Conservation (phyloP, 1,140 invertebrate species). For the Eciton burchellii region DNA sequence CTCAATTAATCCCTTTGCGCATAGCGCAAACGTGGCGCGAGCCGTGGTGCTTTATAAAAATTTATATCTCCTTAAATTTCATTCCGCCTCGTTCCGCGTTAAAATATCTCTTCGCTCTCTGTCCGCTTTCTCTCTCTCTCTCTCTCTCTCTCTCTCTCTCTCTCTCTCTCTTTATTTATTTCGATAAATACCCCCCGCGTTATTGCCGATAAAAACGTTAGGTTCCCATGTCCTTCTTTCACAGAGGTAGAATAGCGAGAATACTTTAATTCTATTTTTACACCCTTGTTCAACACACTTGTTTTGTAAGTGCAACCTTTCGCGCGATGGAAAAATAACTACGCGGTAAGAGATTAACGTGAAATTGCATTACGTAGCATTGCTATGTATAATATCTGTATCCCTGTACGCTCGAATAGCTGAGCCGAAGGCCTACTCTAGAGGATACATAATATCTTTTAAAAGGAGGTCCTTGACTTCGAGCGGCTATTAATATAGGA, state of each 20-base stretch:
- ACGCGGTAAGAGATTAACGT: conserved; percentile 40
- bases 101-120: no score
- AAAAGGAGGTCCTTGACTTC: conserved; percentile 10
- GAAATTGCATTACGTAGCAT: background rate
- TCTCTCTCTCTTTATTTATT: conserved; percentile 3
- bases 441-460: background rate
- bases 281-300: conserved; percentile 6
- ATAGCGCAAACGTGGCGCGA: conserved; percentile 3
- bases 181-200: conserved; percentile 2
- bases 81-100: background rate
- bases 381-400: background rate
- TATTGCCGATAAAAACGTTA: conserved; percentile 43
- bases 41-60: background rate
- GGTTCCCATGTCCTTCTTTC: conserved; percentile 3
- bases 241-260: conserved; percentile 39
- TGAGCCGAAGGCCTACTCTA: conserved; percentile 25
- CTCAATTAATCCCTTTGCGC: conserved; percentile 32
- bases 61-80: conserved; percentile 41
- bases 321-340: conserved; percentile 2
- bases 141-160: no score
- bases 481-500: conserved; percentile 25
- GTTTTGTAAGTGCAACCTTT: conserved; percentile 15
- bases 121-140: no score
- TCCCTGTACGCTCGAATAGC: background rate
- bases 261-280: conserved; percentile 46